A percentile compares a stretch with the other conserved stretches of the same genome.
Conservation (phyloP, 1,140 invertebrate species). For the Chlorops oryzae region DNA sequence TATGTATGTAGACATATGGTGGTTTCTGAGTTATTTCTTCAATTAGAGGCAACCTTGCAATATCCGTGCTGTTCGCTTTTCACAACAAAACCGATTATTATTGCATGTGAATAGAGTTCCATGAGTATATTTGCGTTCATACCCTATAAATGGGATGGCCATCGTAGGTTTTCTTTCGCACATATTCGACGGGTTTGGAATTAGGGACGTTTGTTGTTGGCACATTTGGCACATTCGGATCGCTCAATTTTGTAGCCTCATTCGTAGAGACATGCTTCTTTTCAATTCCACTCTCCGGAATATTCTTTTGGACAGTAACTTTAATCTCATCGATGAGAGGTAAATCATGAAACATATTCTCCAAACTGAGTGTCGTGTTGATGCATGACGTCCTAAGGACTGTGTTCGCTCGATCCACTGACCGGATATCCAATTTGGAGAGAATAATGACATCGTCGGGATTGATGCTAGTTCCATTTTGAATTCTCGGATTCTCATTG, state of each 20-base stretch:
- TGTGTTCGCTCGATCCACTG: background rate
- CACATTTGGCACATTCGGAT: too few relatives aligned
- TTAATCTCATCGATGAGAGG: constrained; percentile 7
- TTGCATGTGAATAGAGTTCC: background rate
- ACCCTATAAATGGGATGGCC: constrained; percentile 15
- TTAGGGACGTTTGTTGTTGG: background rate
- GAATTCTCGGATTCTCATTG: too few relatives aligned
- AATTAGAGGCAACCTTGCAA: too few relatives aligned
- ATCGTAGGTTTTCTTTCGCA: constrained; percentile 16
- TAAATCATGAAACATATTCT: constrained; percentile 1
- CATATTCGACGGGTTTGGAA: background rate
- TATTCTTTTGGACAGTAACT: background rate
- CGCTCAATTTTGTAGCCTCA: constrained; percentile 8
- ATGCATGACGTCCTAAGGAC: background rate
- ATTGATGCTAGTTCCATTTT: too few relatives aligned
- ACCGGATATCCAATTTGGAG: constrained; percentile 1
- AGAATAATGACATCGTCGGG: too few relatives aligned
- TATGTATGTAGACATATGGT: too few relatives aligned
- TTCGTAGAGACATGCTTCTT: background rate
- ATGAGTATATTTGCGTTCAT: background rate
- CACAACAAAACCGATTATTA: too few relatives aligned
- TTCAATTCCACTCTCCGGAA: background rate
- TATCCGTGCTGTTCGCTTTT: too few relatives aligned
- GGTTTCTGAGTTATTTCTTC: too few relatives aligned
- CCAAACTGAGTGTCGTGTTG: background rate